Evolutionary conservation across 2,888 invertebrate genomes (phyloP), one percentile per base, ranked within the genome.

Genomic region (Lasioglossum marginatum): DNA sequence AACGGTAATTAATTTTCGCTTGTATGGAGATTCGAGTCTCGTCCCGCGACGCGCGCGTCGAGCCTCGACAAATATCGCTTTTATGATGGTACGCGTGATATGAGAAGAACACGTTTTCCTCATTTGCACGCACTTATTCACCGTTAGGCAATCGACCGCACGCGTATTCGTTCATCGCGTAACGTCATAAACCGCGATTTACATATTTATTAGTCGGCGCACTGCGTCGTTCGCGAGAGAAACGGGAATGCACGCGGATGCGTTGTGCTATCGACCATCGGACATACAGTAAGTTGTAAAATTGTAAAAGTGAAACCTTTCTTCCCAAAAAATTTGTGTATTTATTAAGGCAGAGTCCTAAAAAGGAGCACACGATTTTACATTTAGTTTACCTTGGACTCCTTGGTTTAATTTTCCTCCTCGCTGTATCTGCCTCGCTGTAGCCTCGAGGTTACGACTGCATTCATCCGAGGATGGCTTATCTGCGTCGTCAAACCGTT

Each of bases 401-500:
- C 1, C 0, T 8, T 10, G 23, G n/a, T 12, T 12, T 12, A 57
- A 12, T 57, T 57, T 57, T n/a, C 4, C 57, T 57, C n/a, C n/a
- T n/a, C 3, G n/a, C n/a, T n/a, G 3, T n/a, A n/a, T 23, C n/a
- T 10, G 8, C 52, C 10, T n/a, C 57, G 57, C n/a, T 1, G 57
- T 12, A n/a, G 3, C 57, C n/a, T 57, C 12, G 37, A 27, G 34
- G 63, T 60, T 71, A 14, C 71, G 66, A 74, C 80, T 71, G 66
- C 77, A 79, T 86, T 83, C 83, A 57, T 52, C 60, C 73, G 45
- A 72, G 37, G 40, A 70, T 70, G 45, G 76, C 76, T 77, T 75
- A 77, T 83, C 83, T 77, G 34, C 52, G 76, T 52, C 79, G 79
- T 78, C 82, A 68, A 85, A 80, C 87, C 57, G 57, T 73, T 68